These are phyloP conservation scores for Catalaphyllia jardinei DNA, from an alignment of 64 coral and sea anemone genomes.

Conservation along the genomic window DNA sequence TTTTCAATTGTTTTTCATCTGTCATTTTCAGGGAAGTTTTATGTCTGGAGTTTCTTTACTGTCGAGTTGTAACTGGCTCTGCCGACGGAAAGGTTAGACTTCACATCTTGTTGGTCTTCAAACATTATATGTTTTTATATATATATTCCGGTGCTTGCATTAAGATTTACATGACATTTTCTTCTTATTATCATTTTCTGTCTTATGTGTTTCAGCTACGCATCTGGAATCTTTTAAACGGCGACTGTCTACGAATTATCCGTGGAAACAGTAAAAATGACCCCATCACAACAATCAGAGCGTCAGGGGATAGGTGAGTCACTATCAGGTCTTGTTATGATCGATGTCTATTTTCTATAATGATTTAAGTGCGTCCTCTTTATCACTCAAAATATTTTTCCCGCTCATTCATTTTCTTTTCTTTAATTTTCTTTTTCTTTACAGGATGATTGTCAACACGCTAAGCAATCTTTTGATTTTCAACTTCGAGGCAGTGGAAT, in stretches of 20 bases:
- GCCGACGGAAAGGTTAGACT: constrained; percentile 92
- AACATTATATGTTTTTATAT: not conserved
- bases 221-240: constrained; percentile 94
- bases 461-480: constrained; percentile 92
- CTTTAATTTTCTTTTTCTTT: not conserved
- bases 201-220: constrained; percentile 57
- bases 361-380: not conserved
- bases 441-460: constrained; percentile 94
- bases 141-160: not conserved
- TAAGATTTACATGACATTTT: not conserved
- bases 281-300: constrained; percentile 72
- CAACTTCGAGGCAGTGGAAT: constrained; percentile 89
- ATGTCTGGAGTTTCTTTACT: constrained; percentile 88
- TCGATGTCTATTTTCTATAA: not conserved
- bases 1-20: not conserved
- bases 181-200: not conserved
- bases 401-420: not conserved
- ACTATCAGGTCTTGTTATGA: not conserved
- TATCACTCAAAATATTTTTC: not conserved
- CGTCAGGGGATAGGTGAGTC: constrained; percentile 74
- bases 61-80: constrained; percentile 95
- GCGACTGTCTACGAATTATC: constrained; percentile 89
- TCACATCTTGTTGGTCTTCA: constrained; percentile 14
- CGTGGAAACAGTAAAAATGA: constrained; percentile 98
- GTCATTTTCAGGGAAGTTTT: constrained; percentile 73